Percentiles rank a stretch among this genome's conserved stretches.
Evolutionary conservation across 2,113 vertebrate genomes (phyloP).

Genomic region (Hydrochoerus hydrochaeris): DNA sequence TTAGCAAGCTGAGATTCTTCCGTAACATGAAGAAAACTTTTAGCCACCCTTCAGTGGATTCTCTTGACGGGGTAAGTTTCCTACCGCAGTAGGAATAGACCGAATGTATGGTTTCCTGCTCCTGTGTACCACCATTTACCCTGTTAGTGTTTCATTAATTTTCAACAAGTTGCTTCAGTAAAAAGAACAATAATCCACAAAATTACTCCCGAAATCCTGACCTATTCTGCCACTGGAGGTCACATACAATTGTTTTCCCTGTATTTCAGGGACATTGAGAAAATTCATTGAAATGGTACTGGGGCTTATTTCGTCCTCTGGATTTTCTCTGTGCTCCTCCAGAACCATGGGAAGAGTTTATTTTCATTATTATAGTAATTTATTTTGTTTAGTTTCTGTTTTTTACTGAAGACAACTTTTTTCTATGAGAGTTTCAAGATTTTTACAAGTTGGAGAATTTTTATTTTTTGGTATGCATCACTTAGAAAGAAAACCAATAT

Average conservation of each 20-base stretch:
- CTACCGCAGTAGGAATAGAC: not conserved
- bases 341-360: not conserved
- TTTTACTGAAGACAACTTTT: not conserved
- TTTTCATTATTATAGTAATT: not conserved
- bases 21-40: not conserved
- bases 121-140: not conserved
- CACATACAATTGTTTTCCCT: no score
- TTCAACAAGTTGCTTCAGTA: not conserved
- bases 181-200: not conserved
- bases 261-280: not conserved
- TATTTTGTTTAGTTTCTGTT: not conserved
- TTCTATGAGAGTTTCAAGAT: not conserved
- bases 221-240: not conserved
- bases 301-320: not conserved
- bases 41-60: rapidly evolving
- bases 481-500: not conserved
- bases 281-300: not conserved
- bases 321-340: not conserved
- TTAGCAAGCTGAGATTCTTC: not conserved
- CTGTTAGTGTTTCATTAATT: not conserved
- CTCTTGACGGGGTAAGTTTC: not conserved
- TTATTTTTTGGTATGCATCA: not conserved
- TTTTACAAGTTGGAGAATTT: not conserved
- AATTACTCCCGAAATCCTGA: not conserved
- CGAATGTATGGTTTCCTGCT: not conserved